These are phyloP conservation scores for Rhorus exstirpatorius DNA, from an alignment of 2,888 invertebrate genomes.

Conservation along the genomic window DNA sequence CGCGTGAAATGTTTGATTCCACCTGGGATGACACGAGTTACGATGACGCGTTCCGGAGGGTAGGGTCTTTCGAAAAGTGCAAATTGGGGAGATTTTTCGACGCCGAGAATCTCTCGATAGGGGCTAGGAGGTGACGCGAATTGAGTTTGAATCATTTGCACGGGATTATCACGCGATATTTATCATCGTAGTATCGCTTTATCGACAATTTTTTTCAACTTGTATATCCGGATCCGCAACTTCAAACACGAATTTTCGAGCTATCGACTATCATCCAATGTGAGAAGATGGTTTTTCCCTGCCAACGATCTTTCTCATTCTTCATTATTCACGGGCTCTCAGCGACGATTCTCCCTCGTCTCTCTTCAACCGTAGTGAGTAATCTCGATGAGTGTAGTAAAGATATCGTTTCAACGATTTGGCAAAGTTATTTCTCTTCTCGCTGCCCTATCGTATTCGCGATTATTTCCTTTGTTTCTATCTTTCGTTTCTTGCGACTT, in stretches of 20 bases:
- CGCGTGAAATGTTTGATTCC: slow-evolving; percentile 73
- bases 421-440: slow-evolving; percentile 1
- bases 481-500: slow-evolving; percentile 41
- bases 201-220: too few relatives aligned
- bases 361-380: neutral
- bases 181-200: slow-evolving; percentile 58
- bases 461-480: slow-evolving; percentile 1
- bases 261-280: neutral
- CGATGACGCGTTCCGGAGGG: slow-evolving; percentile 64
- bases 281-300: slow-evolving; percentile 1
- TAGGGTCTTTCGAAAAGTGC: slow-evolving; percentile 4
- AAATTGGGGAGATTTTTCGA: neutral
- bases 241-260: neutral
- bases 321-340: slow-evolving; percentile 5
- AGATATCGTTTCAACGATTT: slow-evolving; percentile 5
- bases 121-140: slow-evolving; percentile 29
- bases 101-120: neutral
- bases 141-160: slow-evolving; percentile 69
- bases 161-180: slow-evolving; percentile 69
- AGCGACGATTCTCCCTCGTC: neutral
- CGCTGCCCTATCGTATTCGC: slow-evolving; percentile 2
- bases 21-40: slow-evolving; percentile 69
- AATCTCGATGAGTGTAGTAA: neutral
- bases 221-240: too few relatives aligned
- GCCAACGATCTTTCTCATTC: slow-evolving; percentile 31